Evolutionary conservation across 2,797 vertebrate genomes (phyloP).

Genomic region (Cuniculus paca): DNA sequence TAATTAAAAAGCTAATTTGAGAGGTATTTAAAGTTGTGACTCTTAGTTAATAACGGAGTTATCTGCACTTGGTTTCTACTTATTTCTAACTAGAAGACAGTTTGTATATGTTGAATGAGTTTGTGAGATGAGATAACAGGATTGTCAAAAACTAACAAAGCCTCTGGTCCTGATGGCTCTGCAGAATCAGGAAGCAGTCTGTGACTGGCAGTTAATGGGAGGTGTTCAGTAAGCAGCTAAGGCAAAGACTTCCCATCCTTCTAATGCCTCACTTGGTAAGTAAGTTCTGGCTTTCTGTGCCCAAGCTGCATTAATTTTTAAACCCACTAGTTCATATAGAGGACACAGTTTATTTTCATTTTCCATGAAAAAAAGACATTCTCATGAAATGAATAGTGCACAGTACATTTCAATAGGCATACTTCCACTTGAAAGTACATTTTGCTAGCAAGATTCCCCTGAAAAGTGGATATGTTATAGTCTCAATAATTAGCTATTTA

Average conservation of each 20-base stretch:
- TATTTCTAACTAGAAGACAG: conserved; percentile 30
- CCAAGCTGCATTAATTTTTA: conserved; percentile 54
- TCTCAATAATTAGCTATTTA: not conserved
- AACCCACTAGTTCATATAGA: not conserved
- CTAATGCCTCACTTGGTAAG: not conserved
- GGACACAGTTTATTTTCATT: conserved; percentile 36
- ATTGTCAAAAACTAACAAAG: not conserved
- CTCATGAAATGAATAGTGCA: not conserved
- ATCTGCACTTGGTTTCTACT: not conserved
- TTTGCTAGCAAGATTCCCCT: conserved; percentile 12
- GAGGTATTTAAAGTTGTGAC: conserved; percentile 34
- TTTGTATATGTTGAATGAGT: not conserved
- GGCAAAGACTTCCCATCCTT: not conserved
- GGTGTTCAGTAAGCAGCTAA: not conserved
- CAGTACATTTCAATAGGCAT: not conserved
- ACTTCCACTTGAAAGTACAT: conserved; percentile 49
- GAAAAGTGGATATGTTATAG: not conserved
- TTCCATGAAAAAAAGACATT: conserved; percentile 38
- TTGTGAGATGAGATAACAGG: conserved; percentile 25
- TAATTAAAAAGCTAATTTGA: conserved; percentile 23
- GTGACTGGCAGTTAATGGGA: conserved; percentile 10
- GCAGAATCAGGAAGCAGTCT: not conserved
- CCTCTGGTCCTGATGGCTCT: not conserved
- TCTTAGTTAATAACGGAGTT: conserved; percentile 25
- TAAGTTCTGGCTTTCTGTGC: conserved; percentile 35